phyloP scores from a whole-genome alignment of 2,888 invertebrate genomes.

The Sericinus montela region DNA sequence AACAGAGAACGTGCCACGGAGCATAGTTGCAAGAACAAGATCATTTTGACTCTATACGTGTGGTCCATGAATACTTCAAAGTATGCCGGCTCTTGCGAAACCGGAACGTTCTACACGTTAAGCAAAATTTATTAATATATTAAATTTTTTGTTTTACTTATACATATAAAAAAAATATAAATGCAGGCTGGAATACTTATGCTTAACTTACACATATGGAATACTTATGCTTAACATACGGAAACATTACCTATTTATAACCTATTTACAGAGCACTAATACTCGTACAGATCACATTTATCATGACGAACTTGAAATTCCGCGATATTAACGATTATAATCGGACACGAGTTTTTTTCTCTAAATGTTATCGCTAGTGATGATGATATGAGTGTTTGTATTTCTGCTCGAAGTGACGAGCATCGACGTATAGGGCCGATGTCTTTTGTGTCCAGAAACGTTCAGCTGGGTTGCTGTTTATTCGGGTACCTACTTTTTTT shows the following conservation, averaged over 20 bases:
- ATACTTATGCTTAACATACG: too few relatives aligned
- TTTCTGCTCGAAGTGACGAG: conserved; percentile 71
- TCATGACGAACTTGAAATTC: too few relatives aligned
- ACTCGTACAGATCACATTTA: too few relatives aligned
- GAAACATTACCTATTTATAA: too few relatives aligned
- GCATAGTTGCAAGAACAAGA: conserved; percentile 16
- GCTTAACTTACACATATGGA: too few relatives aligned
- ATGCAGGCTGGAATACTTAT: too few relatives aligned
- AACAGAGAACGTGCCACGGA: background rate
- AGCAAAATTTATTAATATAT: background rate
- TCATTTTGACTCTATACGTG: conserved; percentile 27
- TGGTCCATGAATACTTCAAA: conserved; percentile 33
- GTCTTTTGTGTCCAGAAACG: conserved; percentile 56
- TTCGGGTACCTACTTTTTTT: conserved; percentile 39
- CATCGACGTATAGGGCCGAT: conserved; percentile 61
- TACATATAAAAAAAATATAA: too few relatives aligned
- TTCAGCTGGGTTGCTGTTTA: conserved; percentile 53
- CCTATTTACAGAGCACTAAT: too few relatives aligned
- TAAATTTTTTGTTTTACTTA: too few relatives aligned
- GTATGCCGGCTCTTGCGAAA: conserved; percentile 21
- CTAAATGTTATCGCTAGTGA: conserved; percentile 51
- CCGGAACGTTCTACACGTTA: conserved; percentile 12
- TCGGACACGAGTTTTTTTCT: conserved; percentile 31
- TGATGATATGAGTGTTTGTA: conserved; percentile 74
- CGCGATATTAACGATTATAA: too few relatives aligned